These are phyloP conservation scores for Pomatorhinus ruficollis DNA, from an alignment of 2,113 vertebrate species.

Conservation along the genomic window DNA sequence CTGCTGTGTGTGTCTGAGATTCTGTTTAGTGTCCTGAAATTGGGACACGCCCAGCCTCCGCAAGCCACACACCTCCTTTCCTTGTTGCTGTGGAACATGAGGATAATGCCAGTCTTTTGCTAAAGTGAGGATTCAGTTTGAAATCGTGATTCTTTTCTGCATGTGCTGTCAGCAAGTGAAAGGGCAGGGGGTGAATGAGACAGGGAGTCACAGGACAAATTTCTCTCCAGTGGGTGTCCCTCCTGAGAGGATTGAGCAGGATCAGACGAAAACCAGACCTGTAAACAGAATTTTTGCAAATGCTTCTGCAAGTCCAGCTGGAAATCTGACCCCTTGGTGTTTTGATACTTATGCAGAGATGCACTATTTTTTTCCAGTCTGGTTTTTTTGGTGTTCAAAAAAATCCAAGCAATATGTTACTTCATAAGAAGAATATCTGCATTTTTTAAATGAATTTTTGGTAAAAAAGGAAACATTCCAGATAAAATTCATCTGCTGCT, in stretches of 20 bases:
- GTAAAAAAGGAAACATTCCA: background rate
- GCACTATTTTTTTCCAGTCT: background rate
- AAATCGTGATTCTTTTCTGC: background rate
- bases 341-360: background rate
- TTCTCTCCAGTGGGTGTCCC: background rate
- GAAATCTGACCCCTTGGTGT: background rate
- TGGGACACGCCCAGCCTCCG: too few species aligned
- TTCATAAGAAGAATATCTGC: background rate
- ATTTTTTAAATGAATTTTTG: background rate
- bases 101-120: background rate
- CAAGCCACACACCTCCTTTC: background rate
- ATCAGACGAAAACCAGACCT: background rate
- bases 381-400: background rate
- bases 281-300: background rate
- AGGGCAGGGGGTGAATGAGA: background rate
- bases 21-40: too few species aligned
- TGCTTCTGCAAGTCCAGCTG: background rate
- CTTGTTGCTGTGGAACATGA: background rate
- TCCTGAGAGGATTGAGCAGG: background rate
- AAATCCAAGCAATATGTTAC: background rate
- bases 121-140: background rate
- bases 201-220: background rate
- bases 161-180: background rate
- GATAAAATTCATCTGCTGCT: background rate
- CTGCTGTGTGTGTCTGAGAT: too few species aligned